These are phyloP conservation scores for Mechanitis mazaeus DNA, from an alignment of 2,888 invertebrate genomes.

Conservation along the genomic window DNA sequence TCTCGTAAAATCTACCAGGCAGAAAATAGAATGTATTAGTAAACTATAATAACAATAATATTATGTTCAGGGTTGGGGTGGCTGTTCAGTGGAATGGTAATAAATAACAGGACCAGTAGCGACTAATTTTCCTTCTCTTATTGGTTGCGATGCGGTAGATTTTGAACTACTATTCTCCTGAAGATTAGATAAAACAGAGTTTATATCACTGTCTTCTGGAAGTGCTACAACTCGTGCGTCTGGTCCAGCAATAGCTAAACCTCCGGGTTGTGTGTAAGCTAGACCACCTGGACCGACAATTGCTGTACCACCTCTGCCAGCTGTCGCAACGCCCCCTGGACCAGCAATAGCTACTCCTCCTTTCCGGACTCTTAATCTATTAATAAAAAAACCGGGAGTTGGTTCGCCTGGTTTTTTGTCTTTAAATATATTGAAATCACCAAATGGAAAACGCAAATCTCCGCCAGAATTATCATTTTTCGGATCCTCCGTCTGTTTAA, in stretches of 20 bases:
- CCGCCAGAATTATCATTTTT: conserved; percentile 41
- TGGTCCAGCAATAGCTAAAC: conserved; percentile 85
- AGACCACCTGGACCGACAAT: conserved; percentile 87
- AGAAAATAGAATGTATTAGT: conserved; percentile 42
- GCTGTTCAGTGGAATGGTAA: conserved; percentile 67
- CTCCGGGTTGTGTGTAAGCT: conserved; percentile 85
- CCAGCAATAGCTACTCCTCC: conserved; percentile 89
- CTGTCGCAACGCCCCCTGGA: conserved; percentile 88
- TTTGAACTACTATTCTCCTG: conserved; percentile 55
- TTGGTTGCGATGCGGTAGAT: conserved; percentile 62
- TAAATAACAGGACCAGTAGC: conserved; percentile 86
- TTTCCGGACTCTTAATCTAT: conserved; percentile 81
- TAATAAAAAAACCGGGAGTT: conserved; percentile 81
- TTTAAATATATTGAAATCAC: conserved; percentile 48
- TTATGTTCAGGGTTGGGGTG: conserved; percentile 36
- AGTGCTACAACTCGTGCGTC: conserved; percentile 83
- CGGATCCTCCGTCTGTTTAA: conserved; percentile 29
- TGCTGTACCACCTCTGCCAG: conserved; percentile 86
- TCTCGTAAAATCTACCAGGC: conserved; percentile 56
- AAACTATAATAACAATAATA: conserved; percentile 33
- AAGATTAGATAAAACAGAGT: conserved; percentile 67
- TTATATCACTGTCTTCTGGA: conserved; percentile 78
- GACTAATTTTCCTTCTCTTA: conserved; percentile 81
- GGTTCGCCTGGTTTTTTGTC: conserved; percentile 53
- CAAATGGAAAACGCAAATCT: conserved; percentile 48